These are phyloP conservation scores for Phataginus tetradactyla DNA, from an alignment of 2,797 vertebrate genomes.

Conservation along the genomic window DNA sequence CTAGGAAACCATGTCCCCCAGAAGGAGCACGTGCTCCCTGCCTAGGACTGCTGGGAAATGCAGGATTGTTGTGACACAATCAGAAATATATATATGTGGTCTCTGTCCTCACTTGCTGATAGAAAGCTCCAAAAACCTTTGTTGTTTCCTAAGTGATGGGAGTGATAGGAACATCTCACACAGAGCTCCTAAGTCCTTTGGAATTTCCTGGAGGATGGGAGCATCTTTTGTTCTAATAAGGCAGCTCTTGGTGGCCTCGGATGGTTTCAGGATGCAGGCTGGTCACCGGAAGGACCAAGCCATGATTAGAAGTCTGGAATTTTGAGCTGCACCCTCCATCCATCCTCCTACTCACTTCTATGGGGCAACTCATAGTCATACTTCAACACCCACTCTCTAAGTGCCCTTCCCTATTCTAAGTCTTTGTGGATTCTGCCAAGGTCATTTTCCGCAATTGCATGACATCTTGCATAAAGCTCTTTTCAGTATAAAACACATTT, in stretches of 20 bases:
- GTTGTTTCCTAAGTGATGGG: neutral
- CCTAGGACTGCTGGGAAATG: neutral
- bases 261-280: neutral
- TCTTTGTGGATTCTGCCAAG: neutral
- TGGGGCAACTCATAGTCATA: neutral
- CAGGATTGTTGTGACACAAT: neutral
- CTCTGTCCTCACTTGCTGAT: neutral
- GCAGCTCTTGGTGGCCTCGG: neutral
- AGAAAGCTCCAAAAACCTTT: neutral
- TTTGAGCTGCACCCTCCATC: neutral
- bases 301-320: neutral
- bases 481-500: neutral
- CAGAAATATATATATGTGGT: neutral
- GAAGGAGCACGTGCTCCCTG: no score
- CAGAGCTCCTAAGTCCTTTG: neutral
- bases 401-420: neutral
- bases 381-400: neutral
- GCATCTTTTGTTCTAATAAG: neutral
- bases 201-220: neutral
- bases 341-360: neutral
- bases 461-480: neutral
- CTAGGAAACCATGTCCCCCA: neutral
- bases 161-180: neutral
- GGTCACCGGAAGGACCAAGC: neutral
- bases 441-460: neutral